phyloP scores from a whole-genome alignment of 2,797 vertebrate species.

The Ficedula albicollis region DNA sequence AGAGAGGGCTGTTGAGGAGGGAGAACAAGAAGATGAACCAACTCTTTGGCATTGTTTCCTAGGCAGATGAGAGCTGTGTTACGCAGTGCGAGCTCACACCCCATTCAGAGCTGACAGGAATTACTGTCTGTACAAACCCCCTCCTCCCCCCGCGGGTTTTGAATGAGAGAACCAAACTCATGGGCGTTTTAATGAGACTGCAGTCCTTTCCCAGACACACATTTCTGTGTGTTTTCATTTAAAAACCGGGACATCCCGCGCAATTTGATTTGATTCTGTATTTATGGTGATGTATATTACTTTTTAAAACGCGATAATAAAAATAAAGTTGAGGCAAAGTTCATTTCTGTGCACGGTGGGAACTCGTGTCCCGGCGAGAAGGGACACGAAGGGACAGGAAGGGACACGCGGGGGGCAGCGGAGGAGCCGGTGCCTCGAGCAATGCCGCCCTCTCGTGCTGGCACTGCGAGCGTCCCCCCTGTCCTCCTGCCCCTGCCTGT shows the following conservation, averaged over 20 bases:
- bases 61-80: background rate
- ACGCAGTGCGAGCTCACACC: background rate
- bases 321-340: background rate
- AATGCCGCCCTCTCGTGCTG: background rate
- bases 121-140: background rate
- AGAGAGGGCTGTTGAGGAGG: background rate
- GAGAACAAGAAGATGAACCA: background rate
- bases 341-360: accelerated
- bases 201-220: background rate
- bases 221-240: background rate
- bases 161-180: background rate
- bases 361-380: too few species aligned
- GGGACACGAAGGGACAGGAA: background rate
- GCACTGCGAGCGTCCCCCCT: background rate
- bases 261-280: background rate
- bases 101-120: background rate
- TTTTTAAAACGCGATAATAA: background rate
- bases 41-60: background rate
- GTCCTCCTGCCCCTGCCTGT: too few species aligned
- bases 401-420: background rate
- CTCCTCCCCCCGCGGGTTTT: background rate
- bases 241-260: background rate
- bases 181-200: background rate
- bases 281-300: background rate
- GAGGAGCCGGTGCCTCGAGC: background rate